Evolutionary conservation across 2,113 vertebrate genomes (phyloP).

Genomic region (Furnarius figulus): DNA sequence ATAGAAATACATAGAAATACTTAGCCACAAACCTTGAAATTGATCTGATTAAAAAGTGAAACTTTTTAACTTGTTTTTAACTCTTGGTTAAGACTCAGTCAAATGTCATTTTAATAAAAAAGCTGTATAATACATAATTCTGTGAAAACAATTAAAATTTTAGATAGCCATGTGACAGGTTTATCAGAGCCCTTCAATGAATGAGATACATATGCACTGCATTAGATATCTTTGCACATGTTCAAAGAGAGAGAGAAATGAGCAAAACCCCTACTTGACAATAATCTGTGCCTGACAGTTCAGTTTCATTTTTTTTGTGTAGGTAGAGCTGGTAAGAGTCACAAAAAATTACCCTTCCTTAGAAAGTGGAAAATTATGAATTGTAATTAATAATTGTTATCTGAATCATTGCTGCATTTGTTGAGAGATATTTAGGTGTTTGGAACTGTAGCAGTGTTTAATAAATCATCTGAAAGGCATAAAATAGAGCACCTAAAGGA

Average conservation of each 20-base stretch:
- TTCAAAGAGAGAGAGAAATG: neutral
- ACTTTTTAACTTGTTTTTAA: neutral
- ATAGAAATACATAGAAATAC: neutral
- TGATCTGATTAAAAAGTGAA: neutral
- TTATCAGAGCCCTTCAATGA: neutral
- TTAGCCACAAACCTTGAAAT: neutral
- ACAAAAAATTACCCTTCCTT: neutral
- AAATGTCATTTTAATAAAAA: neutral
- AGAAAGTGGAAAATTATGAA: neutral
- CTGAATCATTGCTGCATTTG: neutral
- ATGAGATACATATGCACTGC: neutral
- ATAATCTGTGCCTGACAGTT: neutral
- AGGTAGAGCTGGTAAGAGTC: neutral
- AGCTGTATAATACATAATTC: neutral
- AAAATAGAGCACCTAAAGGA: neutral
- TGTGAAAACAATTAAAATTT: neutral
- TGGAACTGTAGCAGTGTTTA: neutral
- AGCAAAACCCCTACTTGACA: rapidly evolving
- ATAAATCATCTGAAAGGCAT: neutral
- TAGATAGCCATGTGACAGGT: neutral
- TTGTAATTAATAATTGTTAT: neutral
- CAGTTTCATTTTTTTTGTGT: neutral
- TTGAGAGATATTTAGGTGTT: neutral
- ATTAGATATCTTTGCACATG: no score
- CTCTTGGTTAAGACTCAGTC: neutral